Evolutionary conservation across 2,888 invertebrate species (phyloP).

Genomic region (Mellilla xanthometata): DNA sequence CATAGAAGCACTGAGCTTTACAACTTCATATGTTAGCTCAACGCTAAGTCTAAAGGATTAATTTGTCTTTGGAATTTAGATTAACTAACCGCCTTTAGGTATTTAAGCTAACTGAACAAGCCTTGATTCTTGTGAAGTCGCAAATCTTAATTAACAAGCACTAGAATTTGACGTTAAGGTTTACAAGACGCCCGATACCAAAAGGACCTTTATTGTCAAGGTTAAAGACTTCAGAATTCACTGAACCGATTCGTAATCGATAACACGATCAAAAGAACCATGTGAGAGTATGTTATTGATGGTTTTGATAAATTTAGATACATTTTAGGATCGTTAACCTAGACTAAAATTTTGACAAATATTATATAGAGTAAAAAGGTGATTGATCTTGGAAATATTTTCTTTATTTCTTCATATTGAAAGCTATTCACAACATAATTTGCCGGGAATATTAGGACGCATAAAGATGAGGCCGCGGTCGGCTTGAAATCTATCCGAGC

Average conservation of each 20-base stretch:
- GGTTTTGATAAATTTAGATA: not conserved
- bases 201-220: not conserved
- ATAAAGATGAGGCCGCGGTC: slow-evolving; percentile 60
- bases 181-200: not conserved
- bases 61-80: slow-evolving; percentile 33
- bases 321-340: not conserved
- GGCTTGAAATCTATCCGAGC: slow-evolving; percentile 64
- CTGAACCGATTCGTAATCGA: not conserved
- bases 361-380: no score
- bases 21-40: slow-evolving; percentile 50
- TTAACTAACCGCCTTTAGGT: slow-evolving; percentile 25
- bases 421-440: not conserved
- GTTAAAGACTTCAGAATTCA: not conserved
- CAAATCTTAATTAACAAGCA: slow-evolving; percentile 7
- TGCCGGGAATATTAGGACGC: slow-evolving; percentile 20
- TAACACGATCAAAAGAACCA: not conserved
- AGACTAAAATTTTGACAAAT: no score
- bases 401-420: no score
- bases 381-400: no score
- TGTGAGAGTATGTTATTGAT: not conserved
- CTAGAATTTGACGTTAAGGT: not conserved
- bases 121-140: slow-evolving; percentile 17
- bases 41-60: slow-evolving; percentile 44
- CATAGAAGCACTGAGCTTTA: slow-evolving; percentile 53
- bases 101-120: slow-evolving; percentile 17